Percentiles rank a stretch among this genome's conserved stretches.
Evolutionary conservation across 1,140 invertebrate species (phyloP).

Genomic region (Chrysopa pallens): DNA sequence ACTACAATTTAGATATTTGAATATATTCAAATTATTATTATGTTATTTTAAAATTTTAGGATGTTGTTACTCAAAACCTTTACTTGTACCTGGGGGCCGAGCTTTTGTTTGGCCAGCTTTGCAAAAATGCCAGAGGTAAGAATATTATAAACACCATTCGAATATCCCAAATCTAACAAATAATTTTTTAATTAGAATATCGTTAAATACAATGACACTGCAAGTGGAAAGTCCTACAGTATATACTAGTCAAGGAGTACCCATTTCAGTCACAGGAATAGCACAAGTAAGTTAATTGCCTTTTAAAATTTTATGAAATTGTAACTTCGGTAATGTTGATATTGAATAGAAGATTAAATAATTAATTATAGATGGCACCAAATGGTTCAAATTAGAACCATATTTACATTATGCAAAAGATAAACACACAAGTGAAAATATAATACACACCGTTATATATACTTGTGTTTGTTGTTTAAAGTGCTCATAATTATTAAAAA

Average conservation of each 20-base stretch:
- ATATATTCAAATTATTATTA: constrained; percentile 2
- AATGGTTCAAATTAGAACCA: too few species aligned
- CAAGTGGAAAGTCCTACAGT: constrained; percentile 82
- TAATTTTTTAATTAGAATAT: constrained; percentile 47
- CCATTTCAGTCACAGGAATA: constrained; percentile 92
- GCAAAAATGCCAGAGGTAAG: constrained; percentile 84
- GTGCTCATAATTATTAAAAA: too few species aligned
- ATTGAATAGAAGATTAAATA: too few species aligned
- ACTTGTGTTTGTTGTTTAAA: too few species aligned
- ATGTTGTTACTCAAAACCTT: constrained; percentile 80
- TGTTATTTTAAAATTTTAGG: constrained; percentile 31
- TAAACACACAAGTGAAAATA: too few species aligned
- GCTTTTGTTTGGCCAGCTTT: constrained; percentile 94
- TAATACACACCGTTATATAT: too few species aligned
- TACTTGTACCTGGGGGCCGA: constrained; percentile 82
- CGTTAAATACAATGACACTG: constrained; percentile 91
- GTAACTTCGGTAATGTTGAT: too few species aligned
- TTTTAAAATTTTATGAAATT: too few species aligned
- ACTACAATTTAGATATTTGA: background rate
- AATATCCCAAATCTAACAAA: background rate
- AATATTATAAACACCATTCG: background rate
- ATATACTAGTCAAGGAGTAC: constrained; percentile 91
- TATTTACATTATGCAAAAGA: too few species aligned
- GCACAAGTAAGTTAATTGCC: constrained; percentile 52
- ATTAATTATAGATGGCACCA: too few species aligned